Evolutionary conservation across 2,888 invertebrate genomes (phyloP).

Genomic region (Adelphocoris suturalis): DNA sequence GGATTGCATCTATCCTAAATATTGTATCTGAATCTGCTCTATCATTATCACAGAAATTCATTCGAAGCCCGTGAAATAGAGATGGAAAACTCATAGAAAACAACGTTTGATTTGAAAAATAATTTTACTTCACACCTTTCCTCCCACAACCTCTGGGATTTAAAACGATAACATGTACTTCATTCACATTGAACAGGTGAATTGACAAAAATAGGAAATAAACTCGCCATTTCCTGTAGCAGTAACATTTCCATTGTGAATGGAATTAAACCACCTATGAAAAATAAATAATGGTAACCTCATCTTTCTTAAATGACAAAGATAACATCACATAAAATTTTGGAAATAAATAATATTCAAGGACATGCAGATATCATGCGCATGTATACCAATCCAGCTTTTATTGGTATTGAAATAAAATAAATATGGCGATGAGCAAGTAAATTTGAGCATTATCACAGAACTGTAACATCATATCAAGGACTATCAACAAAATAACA

Average conservation of each 20-base stretch:
- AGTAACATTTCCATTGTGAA: slow-evolving; percentile 47
- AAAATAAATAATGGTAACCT: slow-evolving; percentile 63
- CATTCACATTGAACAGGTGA: slow-evolving; percentile 62
- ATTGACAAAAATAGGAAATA: slow-evolving; percentile 67
- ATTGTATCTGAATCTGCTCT: too few species aligned
- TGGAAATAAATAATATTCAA: slow-evolving; percentile 51
- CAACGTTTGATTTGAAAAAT: slow-evolving; percentile 63
- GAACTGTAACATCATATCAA: slow-evolving; percentile 68
- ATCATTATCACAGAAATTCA: too few species aligned
- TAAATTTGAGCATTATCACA: slow-evolving; percentile 72
- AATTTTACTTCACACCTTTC: slow-evolving; percentile 69
- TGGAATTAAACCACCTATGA: slow-evolving; percentile 45
- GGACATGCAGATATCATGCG: slow-evolving; percentile 33
- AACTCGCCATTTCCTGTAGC: slow-evolving; percentile 52
- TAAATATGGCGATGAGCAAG: slow-evolving; percentile 70
- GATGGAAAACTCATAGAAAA: neutral
- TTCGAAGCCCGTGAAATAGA: too few species aligned
- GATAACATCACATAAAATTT: slow-evolving; percentile 58
- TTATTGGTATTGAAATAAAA: slow-evolving; percentile 60
- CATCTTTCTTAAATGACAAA: slow-evolving; percentile 53
- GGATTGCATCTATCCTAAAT: too few species aligned
- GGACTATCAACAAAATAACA: slow-evolving; percentile 69
- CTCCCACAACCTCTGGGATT: slow-evolving; percentile 70
- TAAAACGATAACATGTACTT: slow-evolving; percentile 52
- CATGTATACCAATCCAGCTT: slow-evolving; percentile 47